These are phyloP conservation scores for Neopelma chrysocephalum DNA, from an alignment of 2,797 vertebrate species.

Conservation along the genomic window DNA sequence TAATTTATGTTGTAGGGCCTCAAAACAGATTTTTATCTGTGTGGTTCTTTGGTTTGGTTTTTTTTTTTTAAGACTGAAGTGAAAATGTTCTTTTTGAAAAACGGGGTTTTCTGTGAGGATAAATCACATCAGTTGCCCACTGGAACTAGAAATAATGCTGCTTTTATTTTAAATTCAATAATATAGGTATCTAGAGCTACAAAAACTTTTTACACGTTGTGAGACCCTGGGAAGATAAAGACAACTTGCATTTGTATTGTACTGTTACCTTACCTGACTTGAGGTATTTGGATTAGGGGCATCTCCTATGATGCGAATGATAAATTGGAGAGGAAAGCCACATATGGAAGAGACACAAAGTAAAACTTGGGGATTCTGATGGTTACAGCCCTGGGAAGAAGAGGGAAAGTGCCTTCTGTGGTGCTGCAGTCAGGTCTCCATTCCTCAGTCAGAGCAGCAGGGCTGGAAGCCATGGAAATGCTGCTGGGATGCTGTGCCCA, in stretches of 20 bases:
- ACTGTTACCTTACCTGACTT: background rate
- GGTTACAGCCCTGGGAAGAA: background rate
- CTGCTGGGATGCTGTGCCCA: background rate
- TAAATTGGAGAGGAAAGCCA: background rate
- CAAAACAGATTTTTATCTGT: background rate
- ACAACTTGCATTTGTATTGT: background rate
- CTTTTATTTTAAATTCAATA: background rate
- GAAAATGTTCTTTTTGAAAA: background rate
- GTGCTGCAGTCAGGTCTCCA: background rate
- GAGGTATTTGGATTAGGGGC: background rate
- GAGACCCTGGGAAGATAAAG: background rate
- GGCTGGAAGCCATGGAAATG: background rate
- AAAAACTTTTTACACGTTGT: background rate
- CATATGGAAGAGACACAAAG: background rate
- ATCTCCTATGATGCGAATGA: background rate
- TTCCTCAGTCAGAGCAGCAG: background rate
- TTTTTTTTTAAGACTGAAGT: background rate
- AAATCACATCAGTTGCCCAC: background rate
- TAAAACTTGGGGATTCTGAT: background rate
- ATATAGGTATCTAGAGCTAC: background rate
- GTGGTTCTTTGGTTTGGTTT: background rate
- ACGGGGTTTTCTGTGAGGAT: background rate
- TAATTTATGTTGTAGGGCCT: slow-evolving; percentile 8
- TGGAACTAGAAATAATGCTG: background rate
- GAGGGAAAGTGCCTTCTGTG: background rate